Evolutionary conservation across 2,113 vertebrate genomes (phyloP), one percentile per base, ranked within the genome.

Genomic region (Melospiza melodia): DNA sequence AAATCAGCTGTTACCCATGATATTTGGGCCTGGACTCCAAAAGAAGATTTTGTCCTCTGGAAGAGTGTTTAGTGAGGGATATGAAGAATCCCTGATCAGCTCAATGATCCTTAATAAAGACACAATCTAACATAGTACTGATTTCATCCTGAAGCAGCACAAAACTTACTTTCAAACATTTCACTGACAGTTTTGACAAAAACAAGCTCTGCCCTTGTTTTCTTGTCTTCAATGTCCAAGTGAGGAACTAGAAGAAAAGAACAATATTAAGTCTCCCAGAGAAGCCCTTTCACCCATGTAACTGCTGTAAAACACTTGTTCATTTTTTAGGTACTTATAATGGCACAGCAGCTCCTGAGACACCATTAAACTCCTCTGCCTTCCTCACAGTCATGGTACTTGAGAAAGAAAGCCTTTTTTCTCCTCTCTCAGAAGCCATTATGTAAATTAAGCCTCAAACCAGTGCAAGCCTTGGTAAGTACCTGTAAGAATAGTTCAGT

Each of bases 161-260:
- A 6, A 25, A 58, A 91, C 58, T 92, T 75, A 74, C 59, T 93
- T 97, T 76, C 77, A 95, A 96, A 84, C 31, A 90, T 28, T 80
- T 95, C 65, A 76, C 58, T 90, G 69, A 90, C 44, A 75, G 44
- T 28, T 54, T 93, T 57, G 52, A 69, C 25, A 86, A 95, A 97
- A 54, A 54, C 71, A 91, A 95, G 43, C 20, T 94, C 92, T 81
- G 68, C 18, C 37, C 65, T 44, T 55, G n/a, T 37, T 77, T 21
- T 37, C 55, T 49, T 58, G 15, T 66, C 80, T 55, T 86, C 54
- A 67, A 15, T 84, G 13, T 68, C 48, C 43, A 48, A 68, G 12
- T 2, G 2, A 65, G n/a, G 12, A 90, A 37, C 33, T 87, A 30
- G 58, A 96, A 84, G 37, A 67, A 30, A 52, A 81, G 22, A 93